A percentile compares a stretch with the other conserved stretches of the same genome.
Evolutionary conservation across 92 coral and sea anemone species (phyloP).

Genomic region (Porites lobata): DNA sequence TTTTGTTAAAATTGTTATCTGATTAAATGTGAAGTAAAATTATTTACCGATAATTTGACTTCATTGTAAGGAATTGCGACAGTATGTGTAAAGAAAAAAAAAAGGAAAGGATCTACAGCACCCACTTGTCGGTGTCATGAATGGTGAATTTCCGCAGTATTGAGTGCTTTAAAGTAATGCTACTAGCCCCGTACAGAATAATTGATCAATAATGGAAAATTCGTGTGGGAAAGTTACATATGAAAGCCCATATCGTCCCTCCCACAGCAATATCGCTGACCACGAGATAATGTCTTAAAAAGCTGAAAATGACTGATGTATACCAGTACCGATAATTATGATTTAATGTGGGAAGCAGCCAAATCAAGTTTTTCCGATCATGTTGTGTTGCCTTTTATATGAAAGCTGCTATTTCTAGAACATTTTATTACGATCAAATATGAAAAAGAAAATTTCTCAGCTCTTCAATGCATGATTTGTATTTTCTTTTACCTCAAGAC

Average conservation of each 20-base stretch:
- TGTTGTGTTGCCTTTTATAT: not conserved
- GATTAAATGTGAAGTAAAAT: no score
- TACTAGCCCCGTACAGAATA: not conserved
- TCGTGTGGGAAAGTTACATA: constrained; percentile 13
- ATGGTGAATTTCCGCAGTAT: not conserved
- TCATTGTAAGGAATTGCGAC: no score
- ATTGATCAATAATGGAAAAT: not conserved
- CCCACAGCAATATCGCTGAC: not conserved
- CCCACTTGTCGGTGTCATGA: not conserved
- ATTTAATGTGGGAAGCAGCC: not conserved
- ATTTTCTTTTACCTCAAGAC: no score
- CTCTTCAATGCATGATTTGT: no score
- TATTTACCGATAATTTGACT: no score
- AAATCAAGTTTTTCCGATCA: not conserved
- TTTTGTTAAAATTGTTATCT: no score
- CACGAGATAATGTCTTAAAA: not conserved
- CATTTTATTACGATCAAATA: no score
- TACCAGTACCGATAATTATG: not conserved
- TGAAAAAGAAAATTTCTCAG: no score
- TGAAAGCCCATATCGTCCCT: constrained; percentile 6
- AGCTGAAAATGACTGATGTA: not conserved
- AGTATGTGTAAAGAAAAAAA: no score
- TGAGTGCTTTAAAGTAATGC: not conserved
- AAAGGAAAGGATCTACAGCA: no score
- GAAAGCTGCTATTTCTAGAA: no score